Percentiles rank a stretch among this genome's conserved stretches.
Evolutionary conservation across 2,797 vertebrate genomes (phyloP).

Genomic region (Pterois miles): DNA sequence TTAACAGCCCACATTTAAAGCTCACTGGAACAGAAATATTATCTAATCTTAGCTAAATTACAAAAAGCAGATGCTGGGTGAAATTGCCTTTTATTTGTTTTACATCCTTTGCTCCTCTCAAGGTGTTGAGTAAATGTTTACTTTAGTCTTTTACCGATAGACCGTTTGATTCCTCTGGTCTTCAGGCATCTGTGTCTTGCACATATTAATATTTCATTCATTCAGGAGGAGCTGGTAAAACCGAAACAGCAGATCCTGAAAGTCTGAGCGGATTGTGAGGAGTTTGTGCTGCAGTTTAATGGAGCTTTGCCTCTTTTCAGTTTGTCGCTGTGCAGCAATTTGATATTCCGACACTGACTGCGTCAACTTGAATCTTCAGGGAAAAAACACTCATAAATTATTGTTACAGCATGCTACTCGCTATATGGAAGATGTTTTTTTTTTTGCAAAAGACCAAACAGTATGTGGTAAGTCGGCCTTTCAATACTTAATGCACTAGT

Average conservation of each 20-base stretch:
- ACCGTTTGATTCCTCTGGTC: constrained; percentile 50
- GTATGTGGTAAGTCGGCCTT: neutral
- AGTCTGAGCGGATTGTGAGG: constrained; percentile 17
- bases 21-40: constrained; percentile 28
- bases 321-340: constrained; percentile 15
- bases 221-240: constrained; percentile 36
- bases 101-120: constrained; percentile 33
- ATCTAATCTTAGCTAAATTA: constrained; percentile 43
- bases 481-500: neutral
- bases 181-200: constrained; percentile 33
- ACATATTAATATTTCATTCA: constrained; percentile 58
- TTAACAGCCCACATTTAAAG: neutral
- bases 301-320: constrained; percentile 2
- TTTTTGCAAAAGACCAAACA: neutral
- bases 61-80: constrained; percentile 61
- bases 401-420: neutral
- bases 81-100: constrained; percentile 76
- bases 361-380: constrained; percentile 10
- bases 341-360: constrained; percentile 26
- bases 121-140: constrained; percentile 52
- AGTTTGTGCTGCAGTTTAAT: constrained; percentile 28
- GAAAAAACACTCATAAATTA: constrained; percentile 14
- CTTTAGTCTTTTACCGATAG: constrained; percentile 45
- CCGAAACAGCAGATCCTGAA: constrained; percentile 41
- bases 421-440: neutral